phyloP scores from a whole-genome alignment of 2,888 invertebrate species.

The Caenorhabditis sp. region DNA sequence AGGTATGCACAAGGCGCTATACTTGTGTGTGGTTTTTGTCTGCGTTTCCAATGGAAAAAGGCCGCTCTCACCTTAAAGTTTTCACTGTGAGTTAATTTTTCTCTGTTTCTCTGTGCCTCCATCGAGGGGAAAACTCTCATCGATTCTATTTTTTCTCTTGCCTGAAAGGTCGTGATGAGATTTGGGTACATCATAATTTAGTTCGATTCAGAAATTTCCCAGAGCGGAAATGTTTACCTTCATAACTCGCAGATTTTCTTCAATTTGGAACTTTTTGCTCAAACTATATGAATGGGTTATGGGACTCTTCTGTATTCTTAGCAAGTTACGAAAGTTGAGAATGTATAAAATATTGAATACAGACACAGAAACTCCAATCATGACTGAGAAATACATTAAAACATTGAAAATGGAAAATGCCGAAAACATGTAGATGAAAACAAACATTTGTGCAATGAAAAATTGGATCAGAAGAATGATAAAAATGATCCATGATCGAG shows the following conservation, averaged over 20 bases:
- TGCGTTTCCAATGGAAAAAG: too few relatives aligned
- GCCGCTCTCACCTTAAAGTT: too few relatives aligned
- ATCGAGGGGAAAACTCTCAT: too few relatives aligned
- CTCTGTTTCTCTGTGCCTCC: too few relatives aligned
- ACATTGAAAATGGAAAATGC: neutral
- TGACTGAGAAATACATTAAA: neutral
- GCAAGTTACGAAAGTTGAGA: slow-evolving; percentile 7
- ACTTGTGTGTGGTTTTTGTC: too few relatives aligned
- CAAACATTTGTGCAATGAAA: neutral
- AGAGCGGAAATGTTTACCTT: too few relatives aligned
- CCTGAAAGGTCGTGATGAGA: too few relatives aligned
- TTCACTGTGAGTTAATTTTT: too few relatives aligned
- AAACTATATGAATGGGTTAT: neutral
- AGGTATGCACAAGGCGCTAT: too few relatives aligned
- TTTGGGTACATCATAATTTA: too few relatives aligned
- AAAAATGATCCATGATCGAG: neutral
- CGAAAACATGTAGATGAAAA: neutral
- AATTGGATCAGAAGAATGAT: neutral
- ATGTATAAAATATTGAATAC: slow-evolving; percentile 4
- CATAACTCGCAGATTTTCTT: slow-evolving; percentile 11
- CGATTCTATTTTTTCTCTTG: too few relatives aligned
- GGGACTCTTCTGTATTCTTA: neutral
- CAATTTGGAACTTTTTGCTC: slow-evolving; percentile 19
- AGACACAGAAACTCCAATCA: neutral
- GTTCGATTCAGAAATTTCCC: too few relatives aligned